Evolutionary conservation across 2,113 vertebrate genomes (phyloP), one percentile per base, ranked within the genome.

Genomic region (Triplophysa siluroides): DNA sequence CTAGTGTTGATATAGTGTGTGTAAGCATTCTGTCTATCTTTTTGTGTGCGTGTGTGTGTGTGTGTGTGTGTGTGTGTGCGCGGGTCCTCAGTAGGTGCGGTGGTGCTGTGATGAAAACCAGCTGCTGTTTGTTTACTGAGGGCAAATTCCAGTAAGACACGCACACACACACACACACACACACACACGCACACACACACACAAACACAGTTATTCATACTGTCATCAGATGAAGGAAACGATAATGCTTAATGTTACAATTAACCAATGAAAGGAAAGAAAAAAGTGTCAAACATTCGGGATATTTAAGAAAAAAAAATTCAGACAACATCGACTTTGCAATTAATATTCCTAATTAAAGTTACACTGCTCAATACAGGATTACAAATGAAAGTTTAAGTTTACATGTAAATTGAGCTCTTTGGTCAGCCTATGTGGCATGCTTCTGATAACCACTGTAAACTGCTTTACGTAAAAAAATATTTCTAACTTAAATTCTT

Each of bases 41-140:
- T 66, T 26, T 71, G 58, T 13, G 65, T 41, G 52, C 70, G 54
- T 67, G 76, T 63, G 61, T 43, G n/a, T 38, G 33, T 33, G 33
- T 33, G 58, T 13, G 65, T 41, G 52, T 75, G 54, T 67, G 76
- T 63, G 61, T 43, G n/a, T 38, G 33, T 33, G 33, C 5, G 33
- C 7, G 33, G 33, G 33, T 45, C 43, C 24, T 29, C 11, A 76
- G 67, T 16, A 45, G 45, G 73, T 77, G 47, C n/a, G 61, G 21
- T 45, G 38, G 64, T 68, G 83, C 43, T 69, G 64, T 85, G 79
- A 83, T 78, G 75, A 76, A 13, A 76, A 76, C 79, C 71, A 73
- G 79, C 70, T 83, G 77, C 43, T 77, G 81, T 84, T 84, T 80
- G 75, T 79, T 83, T 81, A 83, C 38, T 38, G 41, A 78, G 72